A percentile compares a stretch with the other conserved stretches of the same genome.
These are phyloP conservation scores for Drosophila koepferae DNA, from an alignment of 2,888 invertebrate genomes.

Conservation along the genomic window DNA sequence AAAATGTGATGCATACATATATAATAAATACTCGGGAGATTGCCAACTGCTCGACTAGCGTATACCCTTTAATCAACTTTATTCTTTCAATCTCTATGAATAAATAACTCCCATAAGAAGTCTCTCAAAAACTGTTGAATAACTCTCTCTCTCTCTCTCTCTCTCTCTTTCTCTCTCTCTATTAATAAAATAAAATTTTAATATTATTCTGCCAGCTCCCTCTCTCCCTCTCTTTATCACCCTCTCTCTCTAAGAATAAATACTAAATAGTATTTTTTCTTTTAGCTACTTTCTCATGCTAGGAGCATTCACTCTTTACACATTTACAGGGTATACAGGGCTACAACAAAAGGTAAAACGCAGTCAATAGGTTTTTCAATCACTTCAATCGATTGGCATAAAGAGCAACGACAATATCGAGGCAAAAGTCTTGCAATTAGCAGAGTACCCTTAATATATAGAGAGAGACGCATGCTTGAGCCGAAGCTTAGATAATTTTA, in stretches of 20 bases:
- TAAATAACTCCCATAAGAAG: too few relatives aligned
- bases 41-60: neutral
- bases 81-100: too few relatives aligned
- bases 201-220: too few relatives aligned
- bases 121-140: too few relatives aligned
- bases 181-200: too few relatives aligned
- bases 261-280: too few relatives aligned
- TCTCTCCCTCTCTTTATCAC: too few relatives aligned
- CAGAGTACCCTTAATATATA: constrained; percentile 2
- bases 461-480: neutral
- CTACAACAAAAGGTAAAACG: neutral
- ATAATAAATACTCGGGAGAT: neutral
- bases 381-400: constrained; percentile 1
- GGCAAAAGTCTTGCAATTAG: constrained; percentile 3
- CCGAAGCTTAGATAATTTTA: constrained; percentile 3
- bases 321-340: neutral
- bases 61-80: neutral
- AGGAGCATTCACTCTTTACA: neutral
- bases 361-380: constrained; percentile 7
- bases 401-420: constrained; percentile 1
- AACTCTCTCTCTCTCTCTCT: too few relatives aligned
- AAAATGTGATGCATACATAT: neutral
- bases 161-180: too few relatives aligned
- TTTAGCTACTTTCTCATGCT: too few relatives aligned
- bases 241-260: too few relatives aligned